Conservation (phyloP, 2,113 vertebrate species). For the Neolamprologus fasciatus region DNA sequence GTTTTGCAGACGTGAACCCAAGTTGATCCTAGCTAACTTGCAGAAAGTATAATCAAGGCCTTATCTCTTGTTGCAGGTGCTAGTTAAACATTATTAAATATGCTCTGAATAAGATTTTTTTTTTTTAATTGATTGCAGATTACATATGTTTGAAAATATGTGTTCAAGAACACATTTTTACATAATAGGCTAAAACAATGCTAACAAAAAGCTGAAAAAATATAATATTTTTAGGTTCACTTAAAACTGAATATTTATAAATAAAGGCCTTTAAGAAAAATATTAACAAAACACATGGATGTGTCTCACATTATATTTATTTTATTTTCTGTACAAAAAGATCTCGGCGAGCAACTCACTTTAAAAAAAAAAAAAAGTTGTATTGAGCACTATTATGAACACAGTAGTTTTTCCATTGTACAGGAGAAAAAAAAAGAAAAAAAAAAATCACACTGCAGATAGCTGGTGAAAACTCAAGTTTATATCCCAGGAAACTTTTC, state of each 20-base stretch:
- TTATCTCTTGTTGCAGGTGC: neutral
- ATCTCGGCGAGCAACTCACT: neutral
- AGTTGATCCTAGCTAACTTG: neutral
- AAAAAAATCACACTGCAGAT: accelerated
- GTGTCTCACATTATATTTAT: neutral
- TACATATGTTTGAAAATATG: neutral
- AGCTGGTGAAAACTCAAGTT: neutral
- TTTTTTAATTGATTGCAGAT: neutral
- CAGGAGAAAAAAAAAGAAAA: neutral
- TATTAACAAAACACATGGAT: neutral
- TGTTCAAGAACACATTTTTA: neutral
- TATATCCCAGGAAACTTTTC: neutral
- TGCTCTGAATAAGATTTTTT: neutral
- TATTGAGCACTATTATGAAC: neutral
- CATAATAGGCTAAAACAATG: neutral
- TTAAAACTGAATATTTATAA: neutral
- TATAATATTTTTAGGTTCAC: neutral
- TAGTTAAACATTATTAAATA: neutral
- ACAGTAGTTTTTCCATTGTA: neutral
- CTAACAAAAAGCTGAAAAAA: neutral
- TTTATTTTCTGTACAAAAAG: neutral
- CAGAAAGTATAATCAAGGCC: neutral
- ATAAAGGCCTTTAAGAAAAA: neutral
- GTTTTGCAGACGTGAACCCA: neutral
- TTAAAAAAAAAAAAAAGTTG: neutral